Conservation (phyloP, 2,797 vertebrate species). For the Sebastes iracundus region DNA sequence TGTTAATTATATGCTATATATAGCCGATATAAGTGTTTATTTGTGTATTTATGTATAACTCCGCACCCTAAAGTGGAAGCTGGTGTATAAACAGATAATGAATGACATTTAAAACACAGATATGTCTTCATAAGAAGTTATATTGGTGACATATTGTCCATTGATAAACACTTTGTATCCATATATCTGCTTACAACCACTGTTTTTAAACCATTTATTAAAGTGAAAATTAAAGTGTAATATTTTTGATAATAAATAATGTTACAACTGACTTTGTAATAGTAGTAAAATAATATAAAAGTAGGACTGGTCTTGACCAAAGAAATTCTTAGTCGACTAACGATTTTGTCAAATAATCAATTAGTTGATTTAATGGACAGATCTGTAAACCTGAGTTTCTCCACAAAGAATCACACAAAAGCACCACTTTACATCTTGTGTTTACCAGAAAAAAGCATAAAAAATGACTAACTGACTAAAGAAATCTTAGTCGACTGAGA, state of each 20-base stretch:
- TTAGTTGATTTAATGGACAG: too few species aligned
- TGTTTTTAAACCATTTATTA: background rate
- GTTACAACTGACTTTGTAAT: background rate
- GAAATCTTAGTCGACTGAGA: too few species aligned
- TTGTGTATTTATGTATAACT: background rate
- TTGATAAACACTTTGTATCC: background rate
- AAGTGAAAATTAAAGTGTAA: background rate
- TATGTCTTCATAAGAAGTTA: background rate
- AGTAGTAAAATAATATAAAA: background rate
- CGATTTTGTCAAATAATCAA: too few species aligned
- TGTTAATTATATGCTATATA: too few species aligned
- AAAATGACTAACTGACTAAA: too few species aligned
- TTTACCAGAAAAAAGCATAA: too few species aligned
- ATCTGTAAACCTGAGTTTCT: too few species aligned
- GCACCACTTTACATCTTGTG: too few species aligned
- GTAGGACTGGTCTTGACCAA: too few species aligned
- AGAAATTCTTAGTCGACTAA: too few species aligned
- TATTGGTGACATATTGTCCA: too few species aligned
- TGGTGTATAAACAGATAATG: background rate
- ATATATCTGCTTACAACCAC: background rate
- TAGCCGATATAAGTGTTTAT: background rate
- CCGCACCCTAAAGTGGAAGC: background rate
- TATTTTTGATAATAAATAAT: background rate
- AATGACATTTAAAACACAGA: background rate
- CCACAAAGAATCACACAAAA: too few species aligned